Evolutionary conservation across 2,888 invertebrate species (phyloP).

Genomic region (Zele albiditarsus): DNA sequence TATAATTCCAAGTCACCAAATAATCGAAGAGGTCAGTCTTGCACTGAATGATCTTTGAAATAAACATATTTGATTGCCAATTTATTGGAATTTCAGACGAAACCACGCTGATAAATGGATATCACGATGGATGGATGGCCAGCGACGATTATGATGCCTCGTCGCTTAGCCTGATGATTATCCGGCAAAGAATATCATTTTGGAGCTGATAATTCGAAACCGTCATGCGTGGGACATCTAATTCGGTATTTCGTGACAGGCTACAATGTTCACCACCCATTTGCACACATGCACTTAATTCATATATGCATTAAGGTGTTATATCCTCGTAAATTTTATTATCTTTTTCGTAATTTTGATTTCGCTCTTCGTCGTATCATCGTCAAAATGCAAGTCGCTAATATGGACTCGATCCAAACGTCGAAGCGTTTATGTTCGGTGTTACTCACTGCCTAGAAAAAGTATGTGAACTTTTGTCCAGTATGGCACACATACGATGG

Average conservation of each 20-base stretch:
- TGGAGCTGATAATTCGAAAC: neutral
- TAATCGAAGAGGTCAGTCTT: constrained; percentile 65
- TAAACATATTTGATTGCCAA: neutral
- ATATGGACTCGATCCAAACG: constrained; percentile 13
- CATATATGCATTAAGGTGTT: constrained; percentile 20
- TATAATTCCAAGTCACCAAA: constrained; percentile 51
- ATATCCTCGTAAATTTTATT: constrained; percentile 1
- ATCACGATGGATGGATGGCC: neutral
- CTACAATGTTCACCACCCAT: neutral
- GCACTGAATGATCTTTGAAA: constrained; percentile 2
- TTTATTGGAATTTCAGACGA: constrained; percentile 56
- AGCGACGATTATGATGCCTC: too few relatives aligned
- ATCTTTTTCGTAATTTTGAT: neutral
- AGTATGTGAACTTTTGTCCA: constrained; percentile 29
- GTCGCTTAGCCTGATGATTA: neutral
- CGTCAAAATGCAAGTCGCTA: neutral
- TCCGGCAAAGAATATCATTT: neutral
- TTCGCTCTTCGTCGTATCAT: neutral
- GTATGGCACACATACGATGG: neutral
- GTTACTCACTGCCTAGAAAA: constrained; percentile 49
- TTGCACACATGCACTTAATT: constrained; percentile 19
- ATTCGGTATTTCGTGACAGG: neutral
- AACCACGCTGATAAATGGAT: constrained; percentile 60
- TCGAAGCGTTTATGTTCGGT: constrained; percentile 42
- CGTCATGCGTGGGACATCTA: neutral